Base-by-base conservation (phyloP, 2,113 vertebrate genomes). In the Globicephala melas region DNA sequence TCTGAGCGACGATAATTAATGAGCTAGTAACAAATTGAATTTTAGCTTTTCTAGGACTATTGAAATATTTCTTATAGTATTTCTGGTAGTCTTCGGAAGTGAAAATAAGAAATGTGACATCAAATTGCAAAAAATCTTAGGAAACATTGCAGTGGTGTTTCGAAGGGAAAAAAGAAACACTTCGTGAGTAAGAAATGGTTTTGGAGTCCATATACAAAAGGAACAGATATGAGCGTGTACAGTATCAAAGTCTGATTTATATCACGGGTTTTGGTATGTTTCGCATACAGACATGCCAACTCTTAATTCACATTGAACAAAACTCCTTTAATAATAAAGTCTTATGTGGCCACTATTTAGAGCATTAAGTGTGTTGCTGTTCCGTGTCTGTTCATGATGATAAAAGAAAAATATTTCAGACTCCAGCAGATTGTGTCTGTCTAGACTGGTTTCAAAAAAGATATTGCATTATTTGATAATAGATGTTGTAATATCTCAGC, bases 401-500 rank as follows among this genome's bases (percentile, higher is more conserved):
- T 88, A 96, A 97, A 96, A 95, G 93, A 36, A 92, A 86, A 96
- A 23, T 5, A 33, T 90, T 89, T 83, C 88, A 95, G 95, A 82
- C 85, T 93, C n/a, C 63, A 83, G 60, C 47, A 96, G 94, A 94
- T 95, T 23, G 8, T 84, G 62, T 95, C 73, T 97, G 96, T 97
- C 95, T 98, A 98, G 96, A 97, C 95, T 95, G 73, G 83, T 94
- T 97, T 98, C 63, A 92, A 44, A 80, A 94, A 91, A 80, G 38
- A 79, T 95, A 95, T 95, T 95, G 58, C n/a, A 82, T 94, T 97
- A 95, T 92, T 90, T 84, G 77, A 94, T 97, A 96, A 97, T 90
- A 38, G 71, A 86, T 63, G 44, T 91, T 90, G 70, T 80, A 95
- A 71, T 87, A 97, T 90, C 94, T 96, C 76, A 95, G 91, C 93